phyloP scores from a whole-genome alignment of 2,888 invertebrate species.

The Lumbricus terrestris region DNA sequence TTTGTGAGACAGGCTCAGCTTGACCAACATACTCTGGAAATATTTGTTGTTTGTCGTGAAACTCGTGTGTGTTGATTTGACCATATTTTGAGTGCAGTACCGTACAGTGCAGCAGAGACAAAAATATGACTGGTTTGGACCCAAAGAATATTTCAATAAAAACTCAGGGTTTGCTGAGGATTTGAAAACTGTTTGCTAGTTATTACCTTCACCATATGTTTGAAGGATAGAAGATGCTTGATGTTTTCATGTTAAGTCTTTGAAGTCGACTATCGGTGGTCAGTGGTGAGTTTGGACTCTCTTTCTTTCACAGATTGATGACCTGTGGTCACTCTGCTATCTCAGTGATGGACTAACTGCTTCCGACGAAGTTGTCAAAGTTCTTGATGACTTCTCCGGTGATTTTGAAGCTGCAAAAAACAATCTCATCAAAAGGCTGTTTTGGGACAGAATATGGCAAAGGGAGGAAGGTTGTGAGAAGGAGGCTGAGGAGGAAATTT shows the following conservation, averaged over 20 bases:
- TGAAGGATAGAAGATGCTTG: not conserved
- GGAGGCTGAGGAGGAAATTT: not conserved
- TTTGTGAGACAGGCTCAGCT: not conserved
- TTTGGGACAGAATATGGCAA: not conserved
- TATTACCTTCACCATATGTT: not conserved
- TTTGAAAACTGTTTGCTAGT: not conserved
- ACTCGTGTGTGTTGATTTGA: not conserved
- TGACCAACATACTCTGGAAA: not conserved
- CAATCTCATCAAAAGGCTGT: not conserved
- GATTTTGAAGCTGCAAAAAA: not conserved
- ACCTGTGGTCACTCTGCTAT: conserved; percentile 3
- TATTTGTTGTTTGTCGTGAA: not conserved
- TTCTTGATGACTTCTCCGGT: not conserved
- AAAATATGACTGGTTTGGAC: not conserved
- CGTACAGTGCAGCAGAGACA: too few species aligned
- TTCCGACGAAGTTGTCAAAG: not conserved
- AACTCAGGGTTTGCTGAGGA: not conserved
- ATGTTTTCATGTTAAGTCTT: conserved; percentile 3
- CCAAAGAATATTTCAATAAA: not conserved
- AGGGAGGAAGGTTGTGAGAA: not conserved
- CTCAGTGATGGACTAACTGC: not conserved
- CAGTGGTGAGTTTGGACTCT: not conserved
- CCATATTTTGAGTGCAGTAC: not conserved
- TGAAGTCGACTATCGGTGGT: not conserved
- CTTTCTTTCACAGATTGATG: not conserved